Percentiles rank a stretch among this genome's conserved stretches.
Conservation (phyloP, 2,113 vertebrate species). For the Murina feae region DNA sequence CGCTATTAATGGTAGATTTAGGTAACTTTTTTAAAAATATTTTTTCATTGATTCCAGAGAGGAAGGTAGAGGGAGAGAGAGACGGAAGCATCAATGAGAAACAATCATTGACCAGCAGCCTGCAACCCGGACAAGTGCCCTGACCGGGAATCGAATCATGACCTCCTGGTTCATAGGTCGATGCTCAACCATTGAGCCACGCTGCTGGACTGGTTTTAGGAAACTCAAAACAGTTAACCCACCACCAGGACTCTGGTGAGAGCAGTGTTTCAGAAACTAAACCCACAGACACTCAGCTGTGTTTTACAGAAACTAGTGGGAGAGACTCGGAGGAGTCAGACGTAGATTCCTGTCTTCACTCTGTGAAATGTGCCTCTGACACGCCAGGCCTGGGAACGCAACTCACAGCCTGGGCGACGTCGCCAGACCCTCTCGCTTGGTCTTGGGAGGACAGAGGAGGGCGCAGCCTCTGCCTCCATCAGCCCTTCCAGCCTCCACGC, state of each 20-base stretch:
- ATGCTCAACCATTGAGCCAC: too few species aligned
- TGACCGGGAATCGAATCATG: too few species aligned
- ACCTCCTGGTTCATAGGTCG: too few species aligned
- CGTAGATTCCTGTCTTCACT: background rate
- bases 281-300: background rate
- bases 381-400: too few species aligned
- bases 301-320: background rate
- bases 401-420: background rate
- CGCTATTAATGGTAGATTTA: background rate
- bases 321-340: background rate
- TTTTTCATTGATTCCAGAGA: too few species aligned
- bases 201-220: background rate
- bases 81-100: too few species aligned
- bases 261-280: background rate
- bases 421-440: fast-evolving
- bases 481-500: background rate
- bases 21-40: too few species aligned
- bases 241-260: background rate
- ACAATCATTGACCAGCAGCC: too few species aligned
- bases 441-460: background rate
- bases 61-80: too few species aligned
- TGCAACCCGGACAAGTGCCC: too few species aligned
- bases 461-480: background rate
- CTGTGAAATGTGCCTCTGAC: too few species aligned
- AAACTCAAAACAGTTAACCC: background rate